These are phyloP conservation scores for Lithobates pipiens DNA, from an alignment of 2,797 vertebrate genomes.

Conservation along the genomic window DNA sequence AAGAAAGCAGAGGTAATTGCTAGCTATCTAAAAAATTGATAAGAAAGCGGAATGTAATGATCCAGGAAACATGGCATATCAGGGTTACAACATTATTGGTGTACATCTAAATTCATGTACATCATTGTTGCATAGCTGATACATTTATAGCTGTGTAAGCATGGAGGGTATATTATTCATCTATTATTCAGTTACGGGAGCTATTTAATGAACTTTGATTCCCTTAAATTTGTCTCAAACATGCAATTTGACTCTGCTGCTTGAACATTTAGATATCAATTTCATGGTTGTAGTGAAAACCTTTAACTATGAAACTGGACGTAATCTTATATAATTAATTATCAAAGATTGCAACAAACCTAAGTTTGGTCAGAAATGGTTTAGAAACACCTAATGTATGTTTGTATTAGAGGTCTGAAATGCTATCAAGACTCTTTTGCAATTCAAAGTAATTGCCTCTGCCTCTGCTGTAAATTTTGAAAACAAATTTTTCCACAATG, in stretches of 20 bases:
- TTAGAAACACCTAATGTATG: no score
- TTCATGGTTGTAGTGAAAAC: no score
- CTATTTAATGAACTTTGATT: slow-evolving; percentile 20
- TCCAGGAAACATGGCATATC: slow-evolving; percentile 17
- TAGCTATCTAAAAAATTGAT: slow-evolving; percentile 19
- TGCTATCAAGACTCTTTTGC: no score
- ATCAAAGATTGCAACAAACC: no score
- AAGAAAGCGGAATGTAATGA: not conserved
- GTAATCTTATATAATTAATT: no score
- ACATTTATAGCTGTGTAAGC: slow-evolving; percentile 28
- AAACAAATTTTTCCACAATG: no score
- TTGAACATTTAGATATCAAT: no score
- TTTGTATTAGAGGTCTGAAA: no score
- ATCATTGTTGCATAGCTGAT: slow-evolving; percentile 22
- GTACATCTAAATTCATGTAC: slow-evolving; percentile 29
- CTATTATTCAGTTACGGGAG: slow-evolving; percentile 33
- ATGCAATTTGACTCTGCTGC: slow-evolving; percentile 13
- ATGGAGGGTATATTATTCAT: slow-evolving; percentile 19
- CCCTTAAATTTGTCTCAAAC: not conserved
- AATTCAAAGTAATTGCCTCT: no score
- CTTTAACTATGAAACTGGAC: no score
- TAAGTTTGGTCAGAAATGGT: no score
- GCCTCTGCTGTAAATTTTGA: no score
- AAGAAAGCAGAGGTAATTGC: not conserved
- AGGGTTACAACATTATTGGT: slow-evolving; percentile 1